A percentile compares a stretch with the other conserved stretches of the same genome.
Conservation (phyloP, 2,888 invertebrate species). For the Homarus gammarus region DNA sequence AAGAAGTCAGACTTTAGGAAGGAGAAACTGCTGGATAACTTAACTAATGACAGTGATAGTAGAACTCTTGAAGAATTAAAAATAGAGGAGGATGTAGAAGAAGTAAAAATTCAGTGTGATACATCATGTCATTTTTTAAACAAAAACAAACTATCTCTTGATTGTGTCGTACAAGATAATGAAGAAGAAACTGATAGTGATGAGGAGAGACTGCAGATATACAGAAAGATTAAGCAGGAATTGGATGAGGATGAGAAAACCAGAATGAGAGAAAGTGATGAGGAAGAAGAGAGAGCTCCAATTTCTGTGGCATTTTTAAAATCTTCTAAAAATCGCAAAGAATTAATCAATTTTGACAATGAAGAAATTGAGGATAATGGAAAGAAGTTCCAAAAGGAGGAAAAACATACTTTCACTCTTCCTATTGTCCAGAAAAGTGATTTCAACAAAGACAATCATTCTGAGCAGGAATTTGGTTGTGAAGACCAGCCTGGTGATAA, state of each 20-base stretch:
- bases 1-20: not conserved
- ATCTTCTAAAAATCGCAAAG: not conserved
- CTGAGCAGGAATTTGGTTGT: not conserved
- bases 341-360: not conserved
- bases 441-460: not conserved
- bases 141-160: no score
- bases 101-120: not conserved
- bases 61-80: not conserved
- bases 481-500: not conserved
- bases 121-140: no score
- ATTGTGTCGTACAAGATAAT: not conserved
- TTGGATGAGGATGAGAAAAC: constrained; percentile 45
- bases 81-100: not conserved
- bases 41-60: not conserved
- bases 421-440: not conserved
- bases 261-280: not conserved
- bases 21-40: not conserved
- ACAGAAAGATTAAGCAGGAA: constrained; percentile 41
- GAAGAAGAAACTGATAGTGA: constrained; percentile 36
- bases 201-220: constrained; percentile 38
- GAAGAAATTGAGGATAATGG: not conserved
- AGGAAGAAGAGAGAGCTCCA: not conserved
- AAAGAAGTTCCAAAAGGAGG: not conserved
- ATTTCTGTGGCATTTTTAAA: not conserved
- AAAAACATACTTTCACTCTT: not conserved